Conservation (phyloP, 2,113 vertebrate species). For the Hippotragus niger region DNA sequence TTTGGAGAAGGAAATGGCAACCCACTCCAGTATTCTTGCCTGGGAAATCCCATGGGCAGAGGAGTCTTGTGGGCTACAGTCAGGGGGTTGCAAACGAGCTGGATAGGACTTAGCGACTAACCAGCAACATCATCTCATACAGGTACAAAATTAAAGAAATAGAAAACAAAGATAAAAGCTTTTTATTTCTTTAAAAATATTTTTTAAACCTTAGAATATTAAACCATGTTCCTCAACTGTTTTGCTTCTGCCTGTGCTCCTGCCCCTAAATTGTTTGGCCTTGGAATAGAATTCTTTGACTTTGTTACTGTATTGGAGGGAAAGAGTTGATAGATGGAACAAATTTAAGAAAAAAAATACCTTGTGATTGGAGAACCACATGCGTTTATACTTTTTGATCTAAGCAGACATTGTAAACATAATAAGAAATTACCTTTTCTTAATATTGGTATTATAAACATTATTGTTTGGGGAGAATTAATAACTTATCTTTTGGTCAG, state of each 20-base stretch:
- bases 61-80: background rate
- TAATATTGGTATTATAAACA: background rate
- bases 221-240: background rate
- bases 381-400: background rate
- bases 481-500: background rate
- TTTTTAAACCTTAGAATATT: background rate
- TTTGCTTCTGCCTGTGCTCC: background rate
- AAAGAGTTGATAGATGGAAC: background rate
- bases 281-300: slow-evolving; percentile 9
- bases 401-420: background rate
- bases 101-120: background rate
- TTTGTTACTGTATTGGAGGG: background rate
- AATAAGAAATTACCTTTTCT: background rate
- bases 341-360: background rate
- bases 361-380: background rate
- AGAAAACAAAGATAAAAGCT: background rate
- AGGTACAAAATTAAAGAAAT: background rate
- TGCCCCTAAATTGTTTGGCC: background rate
- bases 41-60: background rate
- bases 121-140: background rate
- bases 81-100: background rate
- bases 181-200: background rate
- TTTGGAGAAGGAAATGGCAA: background rate
- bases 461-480: background rate
- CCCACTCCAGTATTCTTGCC: background rate